Evolutionary conservation across 1,140 invertebrate genomes (phyloP), one percentile per base, ranked within the genome.

Genomic region (Chrysomallon squamiferum): DNA sequence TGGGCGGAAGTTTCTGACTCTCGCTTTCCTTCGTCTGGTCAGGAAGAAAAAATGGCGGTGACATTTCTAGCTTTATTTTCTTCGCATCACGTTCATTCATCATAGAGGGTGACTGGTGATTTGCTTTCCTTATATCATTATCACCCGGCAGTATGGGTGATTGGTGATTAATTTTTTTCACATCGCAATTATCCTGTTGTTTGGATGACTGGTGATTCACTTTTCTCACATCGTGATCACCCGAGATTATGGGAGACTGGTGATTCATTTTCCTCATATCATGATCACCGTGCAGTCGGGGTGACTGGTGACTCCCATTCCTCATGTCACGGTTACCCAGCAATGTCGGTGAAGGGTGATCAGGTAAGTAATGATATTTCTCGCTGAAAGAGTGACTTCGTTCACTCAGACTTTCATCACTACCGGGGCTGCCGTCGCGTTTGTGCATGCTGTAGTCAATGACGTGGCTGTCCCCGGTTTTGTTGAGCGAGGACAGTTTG

Each of bases 391-490:
- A 45, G n/a, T 27, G 20, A 27, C 7, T 62, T 27, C 43, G 45
- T 64, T 75, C 57, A 43, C 52, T 43, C 11, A 72, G 62, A 25
- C 65, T 59, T 18, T 77, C 75, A 43, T 84, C 78, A 89, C 76
- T 76, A 90, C 92, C 15, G 90, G 93, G 79, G 91, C 93, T 3
- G 91, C 70, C 73, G 43, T 76, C 74, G 11, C 95, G 79, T 93
- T 93, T 0, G 92, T 93, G 84, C 91, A 94, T 30, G 56, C 77
- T 79, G 64, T 75, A 79, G 61, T 79, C 77, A 57, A 79, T 71
- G 22, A 75, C 75, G 33, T 71, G 71, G 6, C 71, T 68, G 29
- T 72, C 71, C n/a, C n/a, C n/a, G n/a, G n/a, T n/a, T n/a, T n/a
- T n/a, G n/a, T n/a, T n/a, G n/a, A n/a, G n/a, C n/a, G n/a, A n/a